A percentile compares a stretch with the other conserved stretches of the same genome.
Conservation (phyloP, 2,797 vertebrate genomes). For the Trichosurus vulpecula region DNA sequence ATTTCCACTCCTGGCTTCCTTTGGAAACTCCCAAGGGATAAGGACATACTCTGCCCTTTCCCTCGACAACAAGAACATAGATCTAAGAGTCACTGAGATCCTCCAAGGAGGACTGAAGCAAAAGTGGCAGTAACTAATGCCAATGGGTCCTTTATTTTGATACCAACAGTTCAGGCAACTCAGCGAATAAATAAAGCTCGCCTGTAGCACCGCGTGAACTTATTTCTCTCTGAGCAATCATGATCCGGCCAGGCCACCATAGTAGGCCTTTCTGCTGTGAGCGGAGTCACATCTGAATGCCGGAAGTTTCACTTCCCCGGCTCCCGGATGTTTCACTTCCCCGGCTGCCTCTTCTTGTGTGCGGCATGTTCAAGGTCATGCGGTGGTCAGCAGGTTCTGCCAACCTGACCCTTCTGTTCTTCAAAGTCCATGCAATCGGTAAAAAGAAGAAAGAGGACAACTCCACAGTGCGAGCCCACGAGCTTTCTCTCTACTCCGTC, state of each 20-base stretch:
- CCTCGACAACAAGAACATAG: neutral
- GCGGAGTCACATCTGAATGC: too few relatives aligned
- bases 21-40: neutral
- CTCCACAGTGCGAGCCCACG: fast-evolving
- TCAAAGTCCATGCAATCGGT: neutral
- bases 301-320: too few relatives aligned
- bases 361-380: neutral
- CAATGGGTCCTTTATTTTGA: neutral
- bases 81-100: neutral
- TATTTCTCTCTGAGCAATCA: too few relatives aligned
- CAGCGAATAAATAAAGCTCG: neutral
- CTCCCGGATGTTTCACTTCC: too few relatives aligned
- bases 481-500: neutral
- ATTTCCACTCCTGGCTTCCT: neutral
- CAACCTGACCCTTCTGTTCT: neutral
- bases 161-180: neutral
- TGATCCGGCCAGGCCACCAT: too few relatives aligned
- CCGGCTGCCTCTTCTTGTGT: too few relatives aligned
- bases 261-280: neutral
- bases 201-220: too few relatives aligned
- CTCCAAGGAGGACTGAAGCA: neutral
- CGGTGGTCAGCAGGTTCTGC: neutral
- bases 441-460: neutral
- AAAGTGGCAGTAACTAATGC: neutral
- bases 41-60: neutral